Base-by-base conservation (phyloP, 2,888 invertebrate species). In the Dermolepida albohirtum region DNA sequence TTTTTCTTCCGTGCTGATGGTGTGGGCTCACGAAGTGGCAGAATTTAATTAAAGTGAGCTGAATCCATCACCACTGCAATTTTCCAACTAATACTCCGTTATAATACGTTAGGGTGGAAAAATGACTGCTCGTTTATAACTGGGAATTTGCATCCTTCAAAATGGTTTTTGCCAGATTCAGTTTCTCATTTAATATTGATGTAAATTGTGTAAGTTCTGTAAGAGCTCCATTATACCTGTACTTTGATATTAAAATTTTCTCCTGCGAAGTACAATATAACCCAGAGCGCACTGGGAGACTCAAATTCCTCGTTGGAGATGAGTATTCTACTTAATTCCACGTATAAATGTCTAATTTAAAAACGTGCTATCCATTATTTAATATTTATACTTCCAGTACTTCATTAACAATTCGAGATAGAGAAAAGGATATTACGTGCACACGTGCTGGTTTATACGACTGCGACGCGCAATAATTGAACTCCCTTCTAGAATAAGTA, bases 1-100 rank as follows among this genome's bases (percentile, higher is more conserved):
- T 71, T 68, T 68, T 68, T 64, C 29, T 49, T 41, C 27, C 44
- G 66, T 39, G 22, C 59, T 59, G 40, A 27, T 41, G 22, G 57
- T 57, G 40, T 54, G 55, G 63, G 68, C 68, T 44, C 64, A 66
- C 69, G 73, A 75, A 75, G 75, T 76, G 76, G 74, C 76, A 72
- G 76, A 77, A 78, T 79, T 78, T 78, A 79, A 78, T 79, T 78
- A 78, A 77, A 77, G 73, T 71, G 72, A 75, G 74, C 74, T 74
- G 73, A 76, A 78, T 77, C 77, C 78, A 77, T 77, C 76, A 73
- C 71, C 72, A 73, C 74, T 73, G 77, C 76, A 78, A 77, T 78
- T 77, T 77, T 77, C 75, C 63, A 74, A 77, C 76, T 77, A 77
- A 77, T 77, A 76, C 76, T 74, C 75, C 72, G 70, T 73, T 74